Evolutionary conservation across 2,113 vertebrate species (phyloP).

Genomic region (Aviceda subcristata): DNA sequence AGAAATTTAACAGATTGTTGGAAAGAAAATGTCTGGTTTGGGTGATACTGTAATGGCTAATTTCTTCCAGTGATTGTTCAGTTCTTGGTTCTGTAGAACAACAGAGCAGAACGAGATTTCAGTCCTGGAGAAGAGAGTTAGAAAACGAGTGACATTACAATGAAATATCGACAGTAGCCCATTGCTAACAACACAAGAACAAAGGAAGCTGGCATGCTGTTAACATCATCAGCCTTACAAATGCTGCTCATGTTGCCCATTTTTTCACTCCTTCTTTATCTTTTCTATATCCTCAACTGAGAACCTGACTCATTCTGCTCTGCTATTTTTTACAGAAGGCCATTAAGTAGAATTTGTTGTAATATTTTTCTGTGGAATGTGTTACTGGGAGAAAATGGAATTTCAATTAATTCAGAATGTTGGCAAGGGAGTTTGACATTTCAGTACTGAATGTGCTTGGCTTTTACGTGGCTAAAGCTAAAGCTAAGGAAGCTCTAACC

Average conservation of each 20-base stretch:
- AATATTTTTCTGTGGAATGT: neutral
- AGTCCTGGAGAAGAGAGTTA: neutral
- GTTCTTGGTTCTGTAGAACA: neutral
- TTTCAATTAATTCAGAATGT: neutral
- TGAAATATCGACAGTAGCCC: neutral
- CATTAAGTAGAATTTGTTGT: neutral
- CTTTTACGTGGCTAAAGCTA: neutral
- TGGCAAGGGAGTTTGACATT: neutral
- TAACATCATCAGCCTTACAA: neutral
- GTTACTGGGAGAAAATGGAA: neutral
- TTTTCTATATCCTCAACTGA: neutral
- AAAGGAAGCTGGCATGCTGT: neutral
- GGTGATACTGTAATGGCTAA: neutral
- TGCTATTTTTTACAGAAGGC: neutral
- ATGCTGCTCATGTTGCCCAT: neutral
- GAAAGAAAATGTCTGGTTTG: neutral
- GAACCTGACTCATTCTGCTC: neutral
- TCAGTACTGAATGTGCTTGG: neutral
- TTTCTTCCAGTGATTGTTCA: neutral
- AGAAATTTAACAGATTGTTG: neutral
- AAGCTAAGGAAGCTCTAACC: neutral
- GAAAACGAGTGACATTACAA: neutral
- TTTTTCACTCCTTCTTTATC: neutral
- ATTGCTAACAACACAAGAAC: neutral
- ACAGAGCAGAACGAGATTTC: neutral